Evolutionary conservation across 2,797 vertebrate species (phyloP).

Genomic region (Pteropus rufus): DNA sequence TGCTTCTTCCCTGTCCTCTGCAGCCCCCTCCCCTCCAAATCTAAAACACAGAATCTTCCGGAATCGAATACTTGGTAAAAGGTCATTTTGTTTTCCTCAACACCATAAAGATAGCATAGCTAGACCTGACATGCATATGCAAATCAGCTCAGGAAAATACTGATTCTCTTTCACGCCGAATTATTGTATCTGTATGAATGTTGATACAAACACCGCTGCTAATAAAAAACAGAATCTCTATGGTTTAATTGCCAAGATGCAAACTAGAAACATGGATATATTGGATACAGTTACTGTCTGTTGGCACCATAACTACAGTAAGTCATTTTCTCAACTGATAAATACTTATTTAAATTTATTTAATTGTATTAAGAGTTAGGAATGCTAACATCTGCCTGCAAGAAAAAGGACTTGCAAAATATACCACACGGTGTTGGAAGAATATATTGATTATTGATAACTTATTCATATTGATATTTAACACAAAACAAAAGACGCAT

Average conservation of each 20-base stretch:
- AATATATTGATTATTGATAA: conserved; percentile 19
- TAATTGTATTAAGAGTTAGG: conserved; percentile 12
- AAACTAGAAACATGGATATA: conserved; percentile 64
- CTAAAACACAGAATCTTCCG: conserved; percentile 66
- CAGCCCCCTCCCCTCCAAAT: conserved; percentile 59
- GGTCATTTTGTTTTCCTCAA: conserved; percentile 81
- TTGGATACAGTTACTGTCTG: conserved; percentile 56
- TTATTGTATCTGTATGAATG: conserved; percentile 69
- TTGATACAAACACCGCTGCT: conserved; percentile 73
- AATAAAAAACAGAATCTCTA: conserved; percentile 64
- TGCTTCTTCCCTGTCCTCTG: conserved; percentile 27
- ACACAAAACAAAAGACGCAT: conserved; percentile 23
- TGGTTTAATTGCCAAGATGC: conserved; percentile 75
- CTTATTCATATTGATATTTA: not conserved
- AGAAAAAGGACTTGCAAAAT: conserved; percentile 10
- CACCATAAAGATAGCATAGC: conserved; percentile 70
- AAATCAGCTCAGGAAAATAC: conserved; percentile 71
- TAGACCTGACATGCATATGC: conserved; percentile 79
- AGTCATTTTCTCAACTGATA: conserved; percentile 48
- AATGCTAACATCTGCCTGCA: not conserved
- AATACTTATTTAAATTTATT: conserved; percentile 33
- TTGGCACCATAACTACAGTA: conserved; percentile 46
- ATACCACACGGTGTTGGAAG: conserved; percentile 10
- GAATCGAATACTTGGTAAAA: conserved; percentile 80
- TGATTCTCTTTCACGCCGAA: conserved; percentile 72